Percentiles rank a stretch among this genome's conserved stretches.
Conservation (phyloP, 2,888 invertebrate genomes). For the Ichneumoninae sp. region DNA sequence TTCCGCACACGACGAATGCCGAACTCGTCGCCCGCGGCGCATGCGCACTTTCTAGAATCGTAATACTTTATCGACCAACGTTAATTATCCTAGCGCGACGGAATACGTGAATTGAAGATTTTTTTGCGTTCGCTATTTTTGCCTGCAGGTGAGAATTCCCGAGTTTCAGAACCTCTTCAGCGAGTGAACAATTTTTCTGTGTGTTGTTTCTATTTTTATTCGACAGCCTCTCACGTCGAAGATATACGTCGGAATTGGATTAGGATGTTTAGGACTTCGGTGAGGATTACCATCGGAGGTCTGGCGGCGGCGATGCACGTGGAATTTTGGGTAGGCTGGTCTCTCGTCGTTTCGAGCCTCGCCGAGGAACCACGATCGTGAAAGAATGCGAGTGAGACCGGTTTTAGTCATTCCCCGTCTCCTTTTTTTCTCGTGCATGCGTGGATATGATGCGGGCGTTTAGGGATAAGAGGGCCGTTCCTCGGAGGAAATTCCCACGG, state of each 20-base stretch:
- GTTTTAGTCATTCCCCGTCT: conserved; percentile 48
- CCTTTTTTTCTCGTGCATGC: conserved; percentile 54
- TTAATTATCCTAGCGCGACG: too few relatives aligned
- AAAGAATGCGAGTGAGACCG: conserved; percentile 62
- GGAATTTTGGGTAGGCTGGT: conserved; percentile 60
- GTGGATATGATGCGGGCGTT: conserved; percentile 67
- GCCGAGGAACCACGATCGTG: conserved; percentile 64
- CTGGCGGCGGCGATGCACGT: conserved; percentile 24
- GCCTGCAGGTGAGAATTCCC: background rate
- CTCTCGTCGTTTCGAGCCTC: conserved; percentile 43
- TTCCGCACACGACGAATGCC: too few relatives aligned
- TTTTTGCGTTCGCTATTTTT: conserved; percentile 23
- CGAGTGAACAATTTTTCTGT: background rate
- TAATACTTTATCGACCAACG: too few relatives aligned
- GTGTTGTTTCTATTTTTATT: background rate
- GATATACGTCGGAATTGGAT: conserved; percentile 29
- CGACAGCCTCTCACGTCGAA: conserved; percentile 21
- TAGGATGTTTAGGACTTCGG: conserved; percentile 45
- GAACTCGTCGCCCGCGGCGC: too few relatives aligned
- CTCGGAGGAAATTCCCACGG: conserved; percentile 68
- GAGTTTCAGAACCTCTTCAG: background rate
- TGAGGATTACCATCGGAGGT: conserved; percentile 44
- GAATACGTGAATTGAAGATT: background rate
- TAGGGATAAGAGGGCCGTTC: conserved; percentile 64
- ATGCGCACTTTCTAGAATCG: too few relatives aligned